Conservation (phyloP, 2,888 invertebrate genomes). For the Aspidiotus destructor region DNA sequence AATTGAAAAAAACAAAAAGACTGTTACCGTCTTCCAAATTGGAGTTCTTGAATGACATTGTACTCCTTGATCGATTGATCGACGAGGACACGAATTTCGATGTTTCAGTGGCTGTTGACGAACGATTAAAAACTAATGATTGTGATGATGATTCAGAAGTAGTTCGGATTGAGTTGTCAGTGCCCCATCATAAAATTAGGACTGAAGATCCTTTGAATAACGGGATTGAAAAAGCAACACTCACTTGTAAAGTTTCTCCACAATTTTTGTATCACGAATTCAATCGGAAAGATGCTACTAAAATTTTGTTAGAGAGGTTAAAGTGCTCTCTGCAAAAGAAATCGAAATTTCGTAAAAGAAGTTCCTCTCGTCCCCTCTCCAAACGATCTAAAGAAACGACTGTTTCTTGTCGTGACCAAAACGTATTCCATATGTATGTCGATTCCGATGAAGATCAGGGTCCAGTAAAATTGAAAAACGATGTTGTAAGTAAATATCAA, state of each 20-base stretch:
- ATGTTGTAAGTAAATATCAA: neutral
- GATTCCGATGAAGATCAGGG: neutral
- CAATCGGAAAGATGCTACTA: conserved; percentile 3
- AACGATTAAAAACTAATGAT: neutral
- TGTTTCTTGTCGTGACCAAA: neutral
- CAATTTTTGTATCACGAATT: neutral
- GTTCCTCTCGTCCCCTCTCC: too few relatives aligned
- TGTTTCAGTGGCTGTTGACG: neutral
- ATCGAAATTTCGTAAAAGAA: neutral
- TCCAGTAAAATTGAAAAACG: neutral
- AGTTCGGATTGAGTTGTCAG: neutral
- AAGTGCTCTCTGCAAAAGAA: neutral
- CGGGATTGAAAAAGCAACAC: neutral
- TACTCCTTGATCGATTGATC: conserved; percentile 8
- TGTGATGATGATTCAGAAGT: neutral
- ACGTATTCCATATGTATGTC: neutral
- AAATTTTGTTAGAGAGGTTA: conserved; percentile 8
- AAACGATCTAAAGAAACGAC: neutral
- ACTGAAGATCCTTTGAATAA: neutral
- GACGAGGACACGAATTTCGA: neutral
- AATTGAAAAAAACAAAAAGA: conserved; percentile 3
- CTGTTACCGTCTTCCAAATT: neutral
- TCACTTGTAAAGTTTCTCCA: neutral
- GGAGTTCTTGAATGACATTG: conserved; percentile 10
- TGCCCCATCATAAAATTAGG: neutral